Evolutionary conservation across 2,888 invertebrate genomes (phyloP), one percentile per base, ranked within the genome.

Genomic region (Apodemia duryi): DNA sequence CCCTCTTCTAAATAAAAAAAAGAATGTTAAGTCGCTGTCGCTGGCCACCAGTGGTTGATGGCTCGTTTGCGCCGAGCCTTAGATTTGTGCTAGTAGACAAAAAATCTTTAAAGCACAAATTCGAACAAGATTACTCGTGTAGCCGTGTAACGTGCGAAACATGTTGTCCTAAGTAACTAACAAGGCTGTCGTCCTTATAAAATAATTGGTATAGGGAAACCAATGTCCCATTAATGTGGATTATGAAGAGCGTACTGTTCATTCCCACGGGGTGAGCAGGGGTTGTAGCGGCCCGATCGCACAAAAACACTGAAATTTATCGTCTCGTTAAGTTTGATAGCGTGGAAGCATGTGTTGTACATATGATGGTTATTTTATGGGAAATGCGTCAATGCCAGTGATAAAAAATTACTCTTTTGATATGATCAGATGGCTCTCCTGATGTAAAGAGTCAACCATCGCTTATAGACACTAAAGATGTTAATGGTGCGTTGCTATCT

Each of bases 151-250:
- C 29, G 29, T 57, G 57, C 28, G 28, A 57, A 32, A 57, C 57
- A 57, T 29, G 57, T 29, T 57, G 57, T 57, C 6, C 28, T 57
- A 57, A 13, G 57, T 32, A 57, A 32, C 29, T 32, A 28, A 29
- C 57, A 57, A 57, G 29, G 13, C 32, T n/a, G 13, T 5, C 63
- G 68, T 65, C 65, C 68, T 62, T 64, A 62, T 63, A 65, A 68
- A 66, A 70, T 71, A 70, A 72, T 72, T 71, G 70, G 65, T 68
- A 67, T 63, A 67, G 68, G 70, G 69, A 68, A 68, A 67, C 66
- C 65, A 65, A 29, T 13, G 32, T 11, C 57, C 57, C 57, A 57
- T 57, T 57, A 57, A 57, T 57, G 57, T 29, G 57, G 32, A 57
- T 32, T 57, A 57, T 57, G 57, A 57, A 57, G 57, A 57, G 57